Base-by-base conservation (phyloP, 1,140 invertebrate genomes). In the Leptonema lineaticorne region DNA sequence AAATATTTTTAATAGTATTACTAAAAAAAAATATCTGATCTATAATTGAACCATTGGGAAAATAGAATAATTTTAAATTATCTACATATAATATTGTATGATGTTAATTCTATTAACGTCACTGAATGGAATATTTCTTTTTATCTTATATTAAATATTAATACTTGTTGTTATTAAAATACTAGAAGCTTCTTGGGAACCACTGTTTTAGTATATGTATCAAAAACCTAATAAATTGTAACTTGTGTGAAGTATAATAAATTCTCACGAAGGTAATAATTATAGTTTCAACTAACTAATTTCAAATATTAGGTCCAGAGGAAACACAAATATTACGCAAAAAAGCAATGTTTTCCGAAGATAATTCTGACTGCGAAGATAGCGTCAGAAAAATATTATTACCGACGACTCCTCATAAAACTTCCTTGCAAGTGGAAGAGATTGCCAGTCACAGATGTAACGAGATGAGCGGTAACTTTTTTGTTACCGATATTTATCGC, bases 271-370 rank as follows among this genome's bases (percentile, higher is more conserved):
- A 67, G 41, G 59, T 63, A 48, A 30, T 53, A 16, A 67, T 67
- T 22, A n/a, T 62, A 29, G 65, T 67, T 41, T 70, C 50, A 28
- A 72, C 67, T 72, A 72, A 72, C 70, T 64, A 63, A 67, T 72
- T 72, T 46, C 29, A 63, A 67, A 68, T 60, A 73, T 64, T 59
- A 88, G 86, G 86, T 87, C 85, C 86, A 68, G 85, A 85, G 67
- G 86, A 87, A 82, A 83, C 82, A 73, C 86, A 85, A 76, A 83
- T 82, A 65, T 85, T 88, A 77, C 86, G 86, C 80, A 87, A 86
- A 82, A 85, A 86, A 83, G 86, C 81, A 63, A 83, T 85, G 46
- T 83, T 85, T 77, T 86, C 85, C 69, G 79, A 85, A 82, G 76
- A 78, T 76, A 33, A 75, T 46, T 75, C 76, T 14, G 80, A 68